Base-by-base conservation (phyloP, 37 sponge, comb jelly and placozoan genomes). In the Beroe forskalii region DNA sequence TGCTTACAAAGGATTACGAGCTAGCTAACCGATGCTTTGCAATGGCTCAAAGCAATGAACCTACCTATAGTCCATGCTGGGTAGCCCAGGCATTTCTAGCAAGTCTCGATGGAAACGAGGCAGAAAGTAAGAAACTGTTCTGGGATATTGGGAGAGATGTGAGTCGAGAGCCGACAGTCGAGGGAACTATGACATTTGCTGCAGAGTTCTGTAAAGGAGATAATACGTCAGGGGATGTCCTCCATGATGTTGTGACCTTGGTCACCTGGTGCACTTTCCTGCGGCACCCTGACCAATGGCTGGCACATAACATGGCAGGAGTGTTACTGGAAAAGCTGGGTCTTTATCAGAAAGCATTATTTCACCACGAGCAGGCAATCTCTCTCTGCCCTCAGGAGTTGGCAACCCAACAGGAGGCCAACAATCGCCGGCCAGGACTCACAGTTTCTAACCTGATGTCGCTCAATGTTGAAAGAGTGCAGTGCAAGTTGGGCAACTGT, bases 11-110 rank as follows among this genome's bases (percentile, higher is more conserved):
- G 43, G 86, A 44, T 1, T 80, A 42, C 28, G 12, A 40, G 55
- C 55, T 80, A n/a, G 43, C 86, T 44, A 80, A 80, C 55, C 44
- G n/a, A 48, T 80, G 55, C 42, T 80, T 38, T 31, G 14, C 55
- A 4, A 27, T 28, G 17, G 86, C 86, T 1, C 86, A 80, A 24
- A 80, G 86, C 48, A 80, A 80, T 25, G 86, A 80, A n/a, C 86
- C 86, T 17, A 80, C 40, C 1, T 80, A 80, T 25, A 31, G 48
- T 43, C 86, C 37, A 14, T 41, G 55, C 55, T 80, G 86, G 86
- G 55, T 80, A 9, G 86, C 55, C 55, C 37, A 38, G 86, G 55
- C 44, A 17, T 44, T 38, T 25, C 55, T 80, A n/a, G 44, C 86
- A 0, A 20, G 55, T 41, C 27, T 12, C 12, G 6, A 42, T 23